Base-by-base conservation (phyloP, 2,113 vertebrate species). In the Dasyprocta punctata region DNA sequence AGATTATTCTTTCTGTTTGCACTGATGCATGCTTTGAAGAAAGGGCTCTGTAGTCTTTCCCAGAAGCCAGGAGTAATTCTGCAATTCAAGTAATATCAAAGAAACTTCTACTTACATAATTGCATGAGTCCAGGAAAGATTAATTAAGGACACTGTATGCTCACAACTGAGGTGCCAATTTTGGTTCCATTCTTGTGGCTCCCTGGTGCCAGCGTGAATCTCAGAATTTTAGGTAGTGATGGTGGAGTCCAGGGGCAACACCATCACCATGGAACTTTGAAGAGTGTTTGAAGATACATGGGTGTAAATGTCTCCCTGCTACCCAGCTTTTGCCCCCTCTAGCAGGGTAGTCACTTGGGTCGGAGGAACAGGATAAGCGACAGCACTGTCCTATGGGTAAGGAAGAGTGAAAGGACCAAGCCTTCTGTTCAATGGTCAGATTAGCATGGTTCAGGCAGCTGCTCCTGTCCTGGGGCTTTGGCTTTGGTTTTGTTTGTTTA, bases 61-160 rank as follows among this genome's bases (percentile, higher is more conserved):
- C 41, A 77, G 80, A 89, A 95, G 16, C 71, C 82, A 96, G 61
- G 58, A 8, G 16, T 94, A 65, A 82, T 56, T 93, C 36, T 93
- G 52, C 10, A 49, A 65, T 93, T 93, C 38, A 83, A 80, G 38
- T 63, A 89, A 86, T 56, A 85, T 75, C 54, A 89, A 81, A 89
- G 73, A 52, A 47, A 83, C 28, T 58, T 86, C 92, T 95, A 73
- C 84, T 80, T 63, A 87, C 52, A 87, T 93, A 73, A 71, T 86
- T 16, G 0, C 44, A 20, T 81, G 82, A 92, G 92, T 20, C 28
- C 65, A 92, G 58, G 60, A 83, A 80, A 71, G 11, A 56, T 69
- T 97, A 85, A 95, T 90, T 90, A 96, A 61, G 47, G 58, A 28
- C 54, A 22, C 52, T 36, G 24, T 91, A 47, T 91, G 28, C 52